Base-by-base conservation (phyloP, 2,113 vertebrate genomes). In the Ophthalmolycus amberensis region DNA sequence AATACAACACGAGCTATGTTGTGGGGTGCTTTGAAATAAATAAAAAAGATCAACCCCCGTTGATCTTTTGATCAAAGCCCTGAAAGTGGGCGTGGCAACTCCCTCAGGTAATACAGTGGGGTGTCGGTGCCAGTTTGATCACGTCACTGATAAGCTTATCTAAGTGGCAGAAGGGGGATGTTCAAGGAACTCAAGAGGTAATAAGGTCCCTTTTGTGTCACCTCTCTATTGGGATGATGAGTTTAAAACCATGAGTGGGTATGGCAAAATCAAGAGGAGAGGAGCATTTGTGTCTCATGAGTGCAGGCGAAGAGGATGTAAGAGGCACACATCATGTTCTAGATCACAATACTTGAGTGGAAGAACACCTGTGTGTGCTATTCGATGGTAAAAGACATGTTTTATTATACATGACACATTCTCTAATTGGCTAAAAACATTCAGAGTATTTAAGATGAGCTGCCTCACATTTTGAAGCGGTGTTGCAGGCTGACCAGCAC, bases 231-330 rank as follows among this genome's bases (percentile, higher is more conserved):
- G 79, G 71, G 78, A 79, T 84, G 80, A 85, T 84, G 71, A 83
- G 71, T 91, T 88, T 87, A 90, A 88, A 82, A 84, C 50, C 56
- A 70, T 25, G 34, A 81, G 75, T 59, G 86, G 87, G 77, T 66
- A 65, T 77, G 68, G 60, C 69, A 85, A 81, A 88, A 85, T 63
- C 64, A 71, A 65, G 46, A 66, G n/a, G 64, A 75, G 60, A 79
- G 37, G 48, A 71, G 69, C 70, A 71, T 79, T 69, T 63, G 77
- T 77, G 79, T 86, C 83, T 81, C 83, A 37, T 59, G 79, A 79
- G 91, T 77, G 65, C 65, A 71, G 14, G 44, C 46, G 75, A 88
- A 85, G 82, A 77, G 75, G 79, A 83, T 87, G 90, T 81, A 86
- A 83, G 65, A 71, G 62, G 74, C 69, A 77, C 67, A 76, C 68